Evolutionary conservation across 2,797 vertebrate genomes (phyloP).

Genomic region (Sylvia borin): DNA sequence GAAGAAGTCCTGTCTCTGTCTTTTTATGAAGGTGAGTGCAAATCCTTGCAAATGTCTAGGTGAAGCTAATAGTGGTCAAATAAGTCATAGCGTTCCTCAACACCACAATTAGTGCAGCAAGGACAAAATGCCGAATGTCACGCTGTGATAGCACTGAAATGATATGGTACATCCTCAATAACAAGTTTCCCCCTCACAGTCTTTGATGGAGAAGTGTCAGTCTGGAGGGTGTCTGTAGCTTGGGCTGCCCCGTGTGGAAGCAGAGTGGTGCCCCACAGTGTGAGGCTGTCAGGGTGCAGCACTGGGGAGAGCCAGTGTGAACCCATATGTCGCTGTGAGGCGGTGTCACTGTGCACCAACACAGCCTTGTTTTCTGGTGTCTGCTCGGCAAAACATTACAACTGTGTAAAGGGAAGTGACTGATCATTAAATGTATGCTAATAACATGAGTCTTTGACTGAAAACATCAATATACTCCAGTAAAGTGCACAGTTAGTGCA

Average conservation of each 20-base stretch:
- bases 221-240: background rate
- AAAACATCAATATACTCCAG: background rate
- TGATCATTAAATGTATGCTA: constrained; percentile 19
- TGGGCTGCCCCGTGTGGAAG: background rate
- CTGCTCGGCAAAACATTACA: background rate
- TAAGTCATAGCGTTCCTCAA: background rate
- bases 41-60: background rate
- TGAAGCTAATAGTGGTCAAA: background rate
- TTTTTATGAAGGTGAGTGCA: background rate
- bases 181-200: fast-evolving
- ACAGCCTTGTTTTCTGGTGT: background rate
- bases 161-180: background rate
- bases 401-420: background rate
- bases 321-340: fast-evolving
- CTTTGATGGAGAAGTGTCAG: background rate
- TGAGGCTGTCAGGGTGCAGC: background rate
- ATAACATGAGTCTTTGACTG: constrained; percentile 22
- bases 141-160: background rate
- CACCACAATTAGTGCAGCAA: background rate
- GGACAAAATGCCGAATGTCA: background rate
- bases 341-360: fast-evolving
- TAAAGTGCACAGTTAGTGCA: constrained; percentile 35
- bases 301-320: background rate
- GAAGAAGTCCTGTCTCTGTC: background rate
- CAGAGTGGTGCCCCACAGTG: background rate